Percentiles rank a stretch among this genome's conserved stretches.
Evolutionary conservation across 2,797 vertebrate genomes (phyloP).

Genomic region (Dipus sagitta): DNA sequence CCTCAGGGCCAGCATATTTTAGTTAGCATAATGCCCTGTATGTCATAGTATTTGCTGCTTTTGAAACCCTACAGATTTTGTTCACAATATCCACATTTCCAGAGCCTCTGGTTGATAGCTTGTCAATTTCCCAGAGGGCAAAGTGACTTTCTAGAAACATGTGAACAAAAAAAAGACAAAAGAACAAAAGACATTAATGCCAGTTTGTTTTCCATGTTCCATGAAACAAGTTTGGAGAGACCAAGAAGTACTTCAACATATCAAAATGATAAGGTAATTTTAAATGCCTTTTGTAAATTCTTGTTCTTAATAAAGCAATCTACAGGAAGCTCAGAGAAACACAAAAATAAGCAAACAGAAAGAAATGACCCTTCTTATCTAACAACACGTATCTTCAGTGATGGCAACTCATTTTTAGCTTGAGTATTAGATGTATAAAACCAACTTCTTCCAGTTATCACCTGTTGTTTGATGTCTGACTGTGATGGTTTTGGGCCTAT

Average conservation of each 20-base stretch:
- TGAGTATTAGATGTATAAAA: not conserved
- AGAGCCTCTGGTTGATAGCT: not conserved
- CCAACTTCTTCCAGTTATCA: not conserved
- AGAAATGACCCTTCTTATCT: not conserved
- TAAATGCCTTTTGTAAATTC: slow-evolving; percentile 2
- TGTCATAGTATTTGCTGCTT: not conserved
- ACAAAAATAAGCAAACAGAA: not conserved
- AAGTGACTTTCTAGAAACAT: slow-evolving; percentile 28
- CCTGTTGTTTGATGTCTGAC: too few relatives aligned
- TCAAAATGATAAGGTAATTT: not conserved
- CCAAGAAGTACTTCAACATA: not conserved
- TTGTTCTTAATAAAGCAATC: not conserved
- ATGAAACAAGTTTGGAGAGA: not conserved
- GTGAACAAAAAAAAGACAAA: not conserved
- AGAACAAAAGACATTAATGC: not conserved
- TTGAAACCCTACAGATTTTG: not conserved
- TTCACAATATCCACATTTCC: not conserved
- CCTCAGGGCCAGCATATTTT: slow-evolving; percentile 29
- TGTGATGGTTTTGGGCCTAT: not conserved
- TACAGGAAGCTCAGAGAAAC: not conserved
- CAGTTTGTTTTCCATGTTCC: not conserved
- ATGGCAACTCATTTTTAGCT: not conserved
- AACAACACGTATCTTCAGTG: not conserved
- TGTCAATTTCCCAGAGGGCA: slow-evolving; percentile 29
- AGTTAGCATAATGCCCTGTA: not conserved